Evolutionary conservation across 2,113 vertebrate species (phyloP).

Genomic region (Leptodactylus fuscus): DNA sequence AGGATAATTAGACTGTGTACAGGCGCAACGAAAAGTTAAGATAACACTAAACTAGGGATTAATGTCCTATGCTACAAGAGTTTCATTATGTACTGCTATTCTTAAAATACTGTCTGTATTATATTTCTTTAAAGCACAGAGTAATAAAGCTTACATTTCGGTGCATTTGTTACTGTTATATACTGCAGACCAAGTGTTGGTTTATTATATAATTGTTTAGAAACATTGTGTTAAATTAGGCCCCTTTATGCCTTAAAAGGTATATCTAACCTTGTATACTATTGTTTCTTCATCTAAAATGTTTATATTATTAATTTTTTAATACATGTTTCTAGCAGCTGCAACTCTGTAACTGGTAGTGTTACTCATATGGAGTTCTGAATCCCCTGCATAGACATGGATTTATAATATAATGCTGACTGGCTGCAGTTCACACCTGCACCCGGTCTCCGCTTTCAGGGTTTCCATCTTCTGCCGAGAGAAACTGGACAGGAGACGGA

Average conservation of each 20-base stretch:
- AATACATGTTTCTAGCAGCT: too few relatives aligned
- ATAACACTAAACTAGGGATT: background rate
- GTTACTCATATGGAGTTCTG: too few relatives aligned
- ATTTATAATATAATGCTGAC: too few relatives aligned
- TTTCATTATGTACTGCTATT: background rate
- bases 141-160: background rate
- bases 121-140: background rate
- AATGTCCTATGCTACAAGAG: background rate
- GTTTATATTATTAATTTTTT: too few relatives aligned
- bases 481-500: too few relatives aligned
- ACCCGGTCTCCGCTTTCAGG: too few relatives aligned
- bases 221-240: background rate
- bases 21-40: background rate
- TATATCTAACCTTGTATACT: too few relatives aligned
- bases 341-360: too few relatives aligned
- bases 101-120: background rate
- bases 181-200: background rate
- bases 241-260: background rate
- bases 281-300: too few relatives aligned
- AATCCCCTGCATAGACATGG: too few relatives aligned
- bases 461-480: too few relatives aligned
- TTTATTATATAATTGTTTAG: background rate
- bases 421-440: too few relatives aligned
- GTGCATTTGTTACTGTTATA: background rate
- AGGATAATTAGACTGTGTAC: background rate